Evolutionary conservation across 1,140 invertebrate species (phyloP).

Genomic region (Lepidurus arcticus): DNA sequence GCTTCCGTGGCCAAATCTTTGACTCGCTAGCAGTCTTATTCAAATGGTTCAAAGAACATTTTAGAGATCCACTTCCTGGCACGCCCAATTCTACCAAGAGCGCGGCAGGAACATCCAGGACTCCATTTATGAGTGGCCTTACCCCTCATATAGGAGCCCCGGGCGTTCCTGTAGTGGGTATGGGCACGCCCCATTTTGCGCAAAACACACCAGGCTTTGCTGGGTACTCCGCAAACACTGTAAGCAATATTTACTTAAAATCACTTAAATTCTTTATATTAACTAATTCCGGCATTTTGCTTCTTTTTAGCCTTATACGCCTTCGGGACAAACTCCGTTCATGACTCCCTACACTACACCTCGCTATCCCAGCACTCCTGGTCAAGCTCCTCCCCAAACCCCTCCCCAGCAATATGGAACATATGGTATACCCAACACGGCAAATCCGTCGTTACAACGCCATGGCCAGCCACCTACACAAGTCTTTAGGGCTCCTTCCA

Average conservation of each 20-base stretch:
- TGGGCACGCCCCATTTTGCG: conserved; percentile 37
- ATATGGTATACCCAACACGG: neutral
- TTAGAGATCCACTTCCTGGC: conserved; percentile 77
- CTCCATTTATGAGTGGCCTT: conserved; percentile 53
- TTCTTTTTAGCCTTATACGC: conserved; percentile 62
- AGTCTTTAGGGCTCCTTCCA: conserved; percentile 41
- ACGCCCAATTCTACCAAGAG: conserved; percentile 67
- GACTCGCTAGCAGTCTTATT: conserved; percentile 74
- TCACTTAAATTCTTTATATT: neutral
- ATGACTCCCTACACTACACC: conserved; percentile 75
- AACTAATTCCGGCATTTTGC: conserved; percentile 37
- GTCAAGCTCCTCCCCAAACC: conserved; percentile 41
- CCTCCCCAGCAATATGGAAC: conserved; percentile 40
- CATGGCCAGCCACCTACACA: conserved; percentile 28
- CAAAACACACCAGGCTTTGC: conserved; percentile 41
- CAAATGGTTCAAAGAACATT: conserved; percentile 97
- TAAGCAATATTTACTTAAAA: conserved; percentile 24
- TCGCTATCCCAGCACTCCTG: conserved; percentile 44
- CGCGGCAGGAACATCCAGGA: conserved; percentile 54
- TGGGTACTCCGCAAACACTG: conserved; percentile 41
- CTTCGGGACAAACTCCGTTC: conserved; percentile 81
- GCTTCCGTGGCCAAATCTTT: conserved; percentile 83
- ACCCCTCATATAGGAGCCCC: conserved; percentile 56
- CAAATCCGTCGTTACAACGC: conserved; percentile 32
- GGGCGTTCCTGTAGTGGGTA: conserved; percentile 41